Base-by-base conservation (phyloP, 2,888 invertebrate species). In the Uloborus plumipes region DNA sequence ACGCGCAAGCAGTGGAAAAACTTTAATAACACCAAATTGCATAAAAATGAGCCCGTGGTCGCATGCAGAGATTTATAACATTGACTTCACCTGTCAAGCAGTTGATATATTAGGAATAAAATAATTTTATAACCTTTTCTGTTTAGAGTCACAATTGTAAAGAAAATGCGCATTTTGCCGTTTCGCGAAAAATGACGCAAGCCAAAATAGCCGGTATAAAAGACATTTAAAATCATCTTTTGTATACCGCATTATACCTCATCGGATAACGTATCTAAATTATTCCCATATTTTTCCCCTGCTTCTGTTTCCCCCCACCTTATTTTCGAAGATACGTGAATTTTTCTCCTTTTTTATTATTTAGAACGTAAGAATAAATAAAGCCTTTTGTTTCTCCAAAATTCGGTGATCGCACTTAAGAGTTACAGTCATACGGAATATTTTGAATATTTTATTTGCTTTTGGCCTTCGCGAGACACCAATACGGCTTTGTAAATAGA, bases 151-250 rank as follows among this genome's bases (percentile, higher is more conserved):
- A 51, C 80, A 80, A 74, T 80, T 80, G 70, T 74, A 74, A 80
- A 74, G 74, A 62, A 72, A 74, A 80, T 62, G 80, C 67, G 74
- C 69, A 58, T 67, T 74, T 64, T 73, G 74, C 73, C 67, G 79
- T 55, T 50, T 62, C 20, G 31, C 58, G 69, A 74, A 74, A 78
- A 80, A 70, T 22, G 55, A 70, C 39, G 39, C 39, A 39, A 39
- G 65, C 64, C 70, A 77, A 77, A 80, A 59, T 26, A 58, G 58
- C 66, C 64, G 53, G 69, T 80, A 73, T 74, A 80, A 55, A 39
- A 80, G 80, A 74, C 80, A 74, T 74, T 80, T 80, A 80, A 80
- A 80, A 80, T 73, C 79, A 61, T 67, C 62, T 73, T 75, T 76
- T 62, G 76, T 76, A 76, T 76, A 53, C 76, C 53, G 69, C 49